Evolutionary conservation across 2,888 invertebrate genomes (phyloP), one percentile per base, ranked within the genome.

Genomic region (Pristionchus maxplancki): DNA sequence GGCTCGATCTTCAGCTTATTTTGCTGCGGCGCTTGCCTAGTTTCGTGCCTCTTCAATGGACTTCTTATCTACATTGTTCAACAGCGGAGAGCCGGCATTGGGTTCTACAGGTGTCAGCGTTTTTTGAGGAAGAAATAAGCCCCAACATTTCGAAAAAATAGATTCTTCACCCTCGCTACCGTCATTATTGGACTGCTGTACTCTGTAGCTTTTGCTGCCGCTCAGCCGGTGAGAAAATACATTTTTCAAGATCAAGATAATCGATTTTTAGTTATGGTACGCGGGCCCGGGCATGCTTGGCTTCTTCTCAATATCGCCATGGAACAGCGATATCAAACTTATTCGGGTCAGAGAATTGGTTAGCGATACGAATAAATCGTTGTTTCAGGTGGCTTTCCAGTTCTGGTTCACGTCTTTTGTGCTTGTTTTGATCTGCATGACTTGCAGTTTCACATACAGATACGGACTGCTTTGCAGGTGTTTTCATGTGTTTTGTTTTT

Each of bases 391-490:
- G 6, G 37, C 40, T 13, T 71, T 37, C 37, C 71, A 71, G 40
- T 31, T 50, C 20, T 81, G 81, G 81, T 81, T 81, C 48, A 13
- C 8, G 1, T 81, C 50, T 37, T 81, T 81, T 24, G 81, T 48
- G 0, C 13, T 31, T 28, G 50, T 81, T 13, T 28, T 81, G 4
- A 9, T 48, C 48, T 81, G 48, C 50, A 31, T 81, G 24, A 15
- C 81, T 9, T 44, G 48, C 48, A 81, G 81, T 20, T 81, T 81
- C 24, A 6, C 28, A 13, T 81, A 81, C 37, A 31, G 81, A 81
- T 81, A 81, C 20, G 81, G 81, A 28, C 48, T 81, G 11, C 81
- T 81, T 2, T 81, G 81, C 81, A 81, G 81, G 48, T 81, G 31
- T 64, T 64, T 28, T 2, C 1, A 28, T n/a, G n/a, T n/a, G n/a